A percentile compares a stretch with the other conserved stretches of the same genome.
Conservation (phyloP, 2,888 invertebrate species). For the Troilus luridus region DNA sequence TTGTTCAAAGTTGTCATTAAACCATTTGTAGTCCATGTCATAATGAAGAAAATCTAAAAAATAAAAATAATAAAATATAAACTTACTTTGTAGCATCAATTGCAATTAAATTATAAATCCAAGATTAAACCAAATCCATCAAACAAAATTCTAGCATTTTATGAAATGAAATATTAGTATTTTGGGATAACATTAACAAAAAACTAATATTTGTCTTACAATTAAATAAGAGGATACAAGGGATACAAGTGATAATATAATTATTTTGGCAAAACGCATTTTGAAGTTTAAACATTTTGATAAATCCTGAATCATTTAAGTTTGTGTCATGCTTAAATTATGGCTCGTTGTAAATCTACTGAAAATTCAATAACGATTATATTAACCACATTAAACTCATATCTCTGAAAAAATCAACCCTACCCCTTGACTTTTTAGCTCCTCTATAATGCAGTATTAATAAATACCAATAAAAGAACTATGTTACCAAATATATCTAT, state of each 20-base stretch:
- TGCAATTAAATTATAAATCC: not conserved
- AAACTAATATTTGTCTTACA: not conserved
- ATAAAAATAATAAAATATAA: not conserved
- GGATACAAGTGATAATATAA: no score
- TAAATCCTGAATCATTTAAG: no score
- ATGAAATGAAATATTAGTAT: not conserved
- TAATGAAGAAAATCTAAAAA: constrained; percentile 33
- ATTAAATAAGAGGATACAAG: not conserved
- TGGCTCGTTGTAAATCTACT: no score
- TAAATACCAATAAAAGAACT: not conserved
- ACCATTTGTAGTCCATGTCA: constrained; percentile 29
- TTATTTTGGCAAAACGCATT: no score
- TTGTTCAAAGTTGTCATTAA: constrained; percentile 37
- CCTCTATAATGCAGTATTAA: not conserved
- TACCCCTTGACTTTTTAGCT: no score
- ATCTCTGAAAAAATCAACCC: no score
- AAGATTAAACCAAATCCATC: no score
- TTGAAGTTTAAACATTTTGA: no score
- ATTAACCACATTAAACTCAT: no score
- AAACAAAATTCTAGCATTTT: no score
- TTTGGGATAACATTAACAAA: not conserved
- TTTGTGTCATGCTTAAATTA: no score
- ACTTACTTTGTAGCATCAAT: not conserved
- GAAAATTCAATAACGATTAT: no score
- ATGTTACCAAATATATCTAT: not conserved